Percentiles rank a stretch among this genome's conserved stretches.
These are phyloP conservation scores for Drosophila sechellia DNA, from an alignment of 1,140 invertebrate genomes.

Conservation along the genomic window DNA sequence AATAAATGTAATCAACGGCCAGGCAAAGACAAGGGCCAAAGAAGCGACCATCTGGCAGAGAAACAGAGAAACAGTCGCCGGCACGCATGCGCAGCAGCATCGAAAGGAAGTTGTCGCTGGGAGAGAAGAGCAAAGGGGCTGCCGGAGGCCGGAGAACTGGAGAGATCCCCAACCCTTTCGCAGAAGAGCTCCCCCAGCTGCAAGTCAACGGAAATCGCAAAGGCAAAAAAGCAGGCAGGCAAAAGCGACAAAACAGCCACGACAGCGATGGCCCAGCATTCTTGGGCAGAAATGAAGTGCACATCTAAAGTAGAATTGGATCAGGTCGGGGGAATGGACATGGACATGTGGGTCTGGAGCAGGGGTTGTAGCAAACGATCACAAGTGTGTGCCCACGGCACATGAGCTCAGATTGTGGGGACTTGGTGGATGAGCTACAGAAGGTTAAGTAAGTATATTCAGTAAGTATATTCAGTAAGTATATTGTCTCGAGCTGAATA, in stretches of 20 bases:
- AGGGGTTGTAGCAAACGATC: constrained; percentile 9
- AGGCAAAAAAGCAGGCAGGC: constrained; percentile 38
- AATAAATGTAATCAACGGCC: constrained; percentile 80
- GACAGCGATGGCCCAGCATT: constrained; percentile 49
- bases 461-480: no score
- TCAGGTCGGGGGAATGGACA: constrained; percentile 27
- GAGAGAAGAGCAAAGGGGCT: background rate
- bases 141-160: background rate
- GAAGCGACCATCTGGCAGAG: constrained; percentile 56
- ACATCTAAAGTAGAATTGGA: constrained; percentile 75
- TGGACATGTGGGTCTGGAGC: background rate
- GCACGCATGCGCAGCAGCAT: constrained; percentile 68
- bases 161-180: constrained; percentile 31
- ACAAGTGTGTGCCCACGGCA: constrained; percentile 23
- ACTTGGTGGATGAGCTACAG: constrained; percentile 22
- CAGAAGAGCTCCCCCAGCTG: constrained; percentile 43
- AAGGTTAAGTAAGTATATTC: background rate
- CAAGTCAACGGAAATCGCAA: constrained; percentile 76
- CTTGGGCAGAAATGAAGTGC: constrained; percentile 70
- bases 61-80: constrained; percentile 26
- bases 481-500: background rate
- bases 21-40: constrained; percentile 18
- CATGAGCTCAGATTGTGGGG: background rate
- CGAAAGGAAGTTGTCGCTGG: constrained; percentile 61
- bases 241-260: constrained; percentile 21